Evolutionary conservation across 2,888 invertebrate genomes (phyloP), one percentile per base, ranked within the genome.

Genomic region (Sinohyriopsis cumingii): DNA sequence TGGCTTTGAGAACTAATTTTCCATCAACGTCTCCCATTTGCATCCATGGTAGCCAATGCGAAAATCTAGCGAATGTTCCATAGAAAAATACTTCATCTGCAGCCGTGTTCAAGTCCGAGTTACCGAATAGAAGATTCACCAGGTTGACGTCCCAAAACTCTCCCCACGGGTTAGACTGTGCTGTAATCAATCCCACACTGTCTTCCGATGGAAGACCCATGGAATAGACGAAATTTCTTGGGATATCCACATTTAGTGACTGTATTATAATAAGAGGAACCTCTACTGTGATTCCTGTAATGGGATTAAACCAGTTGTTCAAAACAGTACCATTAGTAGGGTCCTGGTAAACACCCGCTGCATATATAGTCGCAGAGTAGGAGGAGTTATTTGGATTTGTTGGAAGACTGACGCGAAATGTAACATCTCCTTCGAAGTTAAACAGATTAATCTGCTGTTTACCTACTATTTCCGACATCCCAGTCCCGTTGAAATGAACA

Each of bases 1-100:
- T 76, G 24, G 71, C 55, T 56, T 79, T 79, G 12, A 65, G 45
- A 18, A 79, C 76, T 55, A 80, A 59, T 55, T 72, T 76, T 18
- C 81, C 81, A 6, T 68, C 63, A n/a, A 63, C 64, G 12, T 71
- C 68, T 7, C 45, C 63, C 78, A 80, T 76, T 20, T 74, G 65
- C 80, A 82, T 77, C 80, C 80, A 82, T 0, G 59, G 54, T 20
- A 71, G 71, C 79, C 77, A 82, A 57, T 67, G 76, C 1, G 74
- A 64, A 59, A 74, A 79, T 6, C 63, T 33, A 0, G 66, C 69
- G n/a, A 64, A 65, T 22, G 78, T 79, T 5, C 81, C 81, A 60
- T 73, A 77, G 59, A 78, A 74, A 25, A 54, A 57, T 3, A 71
- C 68, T 0, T 59, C 33, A 6, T 24, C 45, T 7, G 64, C n/a